Evolutionary conservation across 1,140 invertebrate genomes (phyloP), one percentile per base, ranked within the genome.

Genomic region (Nasonia vitripennis): DNA sequence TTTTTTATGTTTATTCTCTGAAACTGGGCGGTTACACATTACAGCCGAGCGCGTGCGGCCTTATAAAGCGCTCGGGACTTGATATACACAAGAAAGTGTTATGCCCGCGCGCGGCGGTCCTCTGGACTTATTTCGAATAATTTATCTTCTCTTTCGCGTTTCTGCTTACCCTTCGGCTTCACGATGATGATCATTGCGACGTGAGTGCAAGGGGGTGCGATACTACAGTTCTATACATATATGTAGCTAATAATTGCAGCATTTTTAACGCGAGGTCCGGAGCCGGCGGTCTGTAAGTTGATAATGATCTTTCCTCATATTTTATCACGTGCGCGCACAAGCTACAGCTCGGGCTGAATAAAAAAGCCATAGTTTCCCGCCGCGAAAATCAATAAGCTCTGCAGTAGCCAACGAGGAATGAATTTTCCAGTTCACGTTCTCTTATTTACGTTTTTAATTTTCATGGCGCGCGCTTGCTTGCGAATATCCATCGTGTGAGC

Each of bases 391-490:
- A 31, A 37, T 6, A 68, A 70, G 23, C 4, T 80, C 34, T 23
- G 5, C 34, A 70, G 20, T 37, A 80, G 67, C 34, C n/a, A 45
- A 41, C 12, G 7, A 41, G 11, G 17, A 68, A 77, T 84, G 62
- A 78, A 78, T 78, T 70, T 78, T 84, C 70, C 55, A 78, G 11
- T 14, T 2, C 37, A 23, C 74, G 41, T 68, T 14, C 2, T 62
- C 68, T 70, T 78, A 75, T 82, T 75, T 62, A 14, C 62, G 14
- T 67, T 78, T 78, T 78, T 84, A 84, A 78, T 84, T 78, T 78
- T 68, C 75, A 51, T 34, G 17, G 1, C 11, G 23, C 4, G 17
- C n/a, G 31, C 41, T 2, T 0, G 55, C 20, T n/a, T 62, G 20
- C 55, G 17, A 7, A 62, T 62, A 62, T 62, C 4, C 5, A 62